phyloP scores from a whole-genome alignment of 2,113 vertebrate species.

The Solenodon paradoxus region DNA sequence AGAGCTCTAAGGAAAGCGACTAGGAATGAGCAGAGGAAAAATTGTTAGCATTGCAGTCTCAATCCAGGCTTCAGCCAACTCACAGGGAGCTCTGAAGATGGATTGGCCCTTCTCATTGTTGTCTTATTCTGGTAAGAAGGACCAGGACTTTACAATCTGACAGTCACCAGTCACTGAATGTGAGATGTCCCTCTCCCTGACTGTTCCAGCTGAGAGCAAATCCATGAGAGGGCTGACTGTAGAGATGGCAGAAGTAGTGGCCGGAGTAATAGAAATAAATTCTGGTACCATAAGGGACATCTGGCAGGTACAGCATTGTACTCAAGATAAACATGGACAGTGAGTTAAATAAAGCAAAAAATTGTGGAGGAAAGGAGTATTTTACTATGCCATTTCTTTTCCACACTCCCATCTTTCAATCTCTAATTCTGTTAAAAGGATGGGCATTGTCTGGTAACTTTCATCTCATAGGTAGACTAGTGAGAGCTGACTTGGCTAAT shows the following conservation, averaged over 20 bases:
- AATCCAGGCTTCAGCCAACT: background rate
- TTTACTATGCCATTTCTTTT: background rate
- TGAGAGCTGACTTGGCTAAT: slow-evolving; percentile 62
- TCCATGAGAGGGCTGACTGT: background rate
- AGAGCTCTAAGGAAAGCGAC: background rate
- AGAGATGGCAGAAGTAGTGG: background rate
- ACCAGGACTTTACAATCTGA: background rate
- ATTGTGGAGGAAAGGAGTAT: background rate
- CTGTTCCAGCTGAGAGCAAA: background rate
- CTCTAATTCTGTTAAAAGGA: slow-evolving; percentile 23
- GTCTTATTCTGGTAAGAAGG: background rate
- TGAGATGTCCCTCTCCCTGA: background rate
- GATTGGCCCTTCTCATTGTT: background rate
- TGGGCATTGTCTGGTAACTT: background rate
- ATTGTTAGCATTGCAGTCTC: background rate
- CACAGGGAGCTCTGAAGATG: background rate
- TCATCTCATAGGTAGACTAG: slow-evolving; percentile 32
- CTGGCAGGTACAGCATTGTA: background rate
- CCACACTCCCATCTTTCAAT: background rate
- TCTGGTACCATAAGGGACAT: background rate
- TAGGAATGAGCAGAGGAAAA: background rate
- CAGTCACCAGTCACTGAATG: background rate
- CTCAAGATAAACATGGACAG: background rate
- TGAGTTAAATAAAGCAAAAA: background rate
- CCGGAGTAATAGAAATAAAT: background rate